Conservation (phyloP, 2,797 vertebrate species). For the Allobates femoralis region DNA sequence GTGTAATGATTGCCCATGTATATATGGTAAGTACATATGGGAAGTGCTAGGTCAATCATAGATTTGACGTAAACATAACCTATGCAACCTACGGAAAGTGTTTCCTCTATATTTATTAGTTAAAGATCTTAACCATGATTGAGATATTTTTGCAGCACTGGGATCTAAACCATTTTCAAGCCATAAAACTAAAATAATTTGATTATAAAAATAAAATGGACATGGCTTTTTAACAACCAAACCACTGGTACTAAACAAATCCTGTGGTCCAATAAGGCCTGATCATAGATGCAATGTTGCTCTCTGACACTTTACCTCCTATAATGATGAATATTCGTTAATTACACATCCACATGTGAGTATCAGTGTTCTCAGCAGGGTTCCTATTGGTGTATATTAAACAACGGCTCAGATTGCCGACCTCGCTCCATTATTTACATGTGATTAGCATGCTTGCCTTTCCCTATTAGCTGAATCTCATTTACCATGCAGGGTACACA, state of each 20-base stretch:
- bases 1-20: no score
- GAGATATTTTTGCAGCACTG: no score
- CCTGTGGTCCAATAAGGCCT: background rate
- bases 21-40: no score
- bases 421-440: slow-evolving; percentile 85
- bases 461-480: slow-evolving; percentile 83
- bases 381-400: slow-evolving; percentile 45
- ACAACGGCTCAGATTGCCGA: slow-evolving; percentile 73
- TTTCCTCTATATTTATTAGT: no score
- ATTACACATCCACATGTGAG: slow-evolving; percentile 47
- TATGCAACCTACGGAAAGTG: no score
- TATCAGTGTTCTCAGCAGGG: slow-evolving; percentile 48
- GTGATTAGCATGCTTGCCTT: slow-evolving; percentile 83
- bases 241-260: background rate
- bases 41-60: no score
- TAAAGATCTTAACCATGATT: no score
- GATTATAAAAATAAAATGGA: background rate
- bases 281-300: background rate
- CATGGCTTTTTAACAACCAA: background rate
- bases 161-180: no score
- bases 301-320: slow-evolving; percentile 8
- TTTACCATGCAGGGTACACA: slow-evolving; percentile 79
- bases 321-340: slow-evolving; percentile 53
- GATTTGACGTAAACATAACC: no score
- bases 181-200: background rate